Evolutionary conservation across 2,797 vertebrate species (phyloP).

Genomic region (Vireo griseus): DNA sequence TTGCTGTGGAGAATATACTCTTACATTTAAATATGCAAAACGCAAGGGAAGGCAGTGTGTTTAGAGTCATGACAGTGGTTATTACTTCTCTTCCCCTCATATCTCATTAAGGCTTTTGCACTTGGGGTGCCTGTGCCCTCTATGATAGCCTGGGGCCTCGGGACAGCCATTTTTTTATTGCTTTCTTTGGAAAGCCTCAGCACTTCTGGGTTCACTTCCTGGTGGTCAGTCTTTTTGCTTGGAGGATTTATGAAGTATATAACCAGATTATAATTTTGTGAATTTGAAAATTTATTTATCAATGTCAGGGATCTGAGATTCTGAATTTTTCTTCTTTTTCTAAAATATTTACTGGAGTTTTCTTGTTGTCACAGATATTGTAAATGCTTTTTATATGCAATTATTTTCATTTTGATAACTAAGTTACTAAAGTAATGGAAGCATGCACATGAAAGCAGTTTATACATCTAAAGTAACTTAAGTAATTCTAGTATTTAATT

Average conservation of each 20-base stretch:
- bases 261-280: neutral
- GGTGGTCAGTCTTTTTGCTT: neutral
- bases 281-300: neutral
- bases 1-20: neutral
- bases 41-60: neutral
- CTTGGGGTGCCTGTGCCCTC: neutral
- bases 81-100: neutral
- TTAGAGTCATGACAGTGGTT: neutral
- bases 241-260: neutral
- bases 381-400: neutral
- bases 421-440: neutral
- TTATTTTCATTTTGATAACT: neutral
- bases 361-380: neutral
- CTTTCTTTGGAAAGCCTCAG: neutral
- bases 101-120: constrained; percentile 2
- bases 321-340: neutral
- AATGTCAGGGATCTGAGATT: neutral
- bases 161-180: neutral
- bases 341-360: neutral
- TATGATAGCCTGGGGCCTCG: neutral
- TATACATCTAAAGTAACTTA: neutral
- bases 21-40: neutral
- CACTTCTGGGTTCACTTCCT: neutral
- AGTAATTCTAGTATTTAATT: neutral
- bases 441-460: neutral